Evolutionary conservation across 2,113 vertebrate species (phyloP).

Genomic region (Salvelinus fontinalis): DNA sequence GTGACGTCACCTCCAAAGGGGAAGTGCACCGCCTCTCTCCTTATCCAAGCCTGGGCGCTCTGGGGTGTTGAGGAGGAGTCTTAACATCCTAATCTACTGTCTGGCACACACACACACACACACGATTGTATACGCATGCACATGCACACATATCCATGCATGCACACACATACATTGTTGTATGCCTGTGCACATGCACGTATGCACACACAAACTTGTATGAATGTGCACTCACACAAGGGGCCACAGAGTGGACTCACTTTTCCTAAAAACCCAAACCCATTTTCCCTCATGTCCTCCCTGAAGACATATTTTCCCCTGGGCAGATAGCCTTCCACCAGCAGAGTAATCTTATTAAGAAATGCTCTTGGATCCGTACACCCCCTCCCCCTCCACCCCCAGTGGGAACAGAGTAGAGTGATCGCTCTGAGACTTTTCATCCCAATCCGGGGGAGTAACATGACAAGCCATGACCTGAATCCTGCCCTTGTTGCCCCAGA

Average conservation of each 20-base stretch:
- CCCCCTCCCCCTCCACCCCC: conserved; percentile 14
- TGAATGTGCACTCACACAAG: not conserved
- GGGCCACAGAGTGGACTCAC: not conserved
- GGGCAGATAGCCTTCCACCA: no score
- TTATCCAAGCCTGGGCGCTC: conserved; percentile 40
- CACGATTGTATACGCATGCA: not conserved
- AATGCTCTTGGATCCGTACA: no score
- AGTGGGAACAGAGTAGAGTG: conserved; percentile 1
- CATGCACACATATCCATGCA: conserved; percentile 7
- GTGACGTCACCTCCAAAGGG: conserved; percentile 28
- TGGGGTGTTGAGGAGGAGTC: conserved; percentile 22
- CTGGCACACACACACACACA: conserved; percentile 12
- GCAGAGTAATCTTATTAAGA: no score
- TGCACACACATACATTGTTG: not conserved
- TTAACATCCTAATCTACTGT: conserved; percentile 35
- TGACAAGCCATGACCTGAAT: no score
- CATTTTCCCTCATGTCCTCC: conserved; percentile 36
- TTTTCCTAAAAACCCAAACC: conserved; percentile 18
- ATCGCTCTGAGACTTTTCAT: no score
- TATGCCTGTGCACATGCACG: not conserved
- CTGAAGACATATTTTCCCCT: conserved; percentile 19
- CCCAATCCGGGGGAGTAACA: no score
- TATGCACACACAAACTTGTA: not conserved
- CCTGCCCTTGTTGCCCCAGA: not conserved
- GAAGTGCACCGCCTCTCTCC: conserved; percentile 31